Percentiles rank a stretch among this genome's conserved stretches.
Evolutionary conservation across 2,888 invertebrate genomes (phyloP).

Genomic region (Nowickia ferox): DNA sequence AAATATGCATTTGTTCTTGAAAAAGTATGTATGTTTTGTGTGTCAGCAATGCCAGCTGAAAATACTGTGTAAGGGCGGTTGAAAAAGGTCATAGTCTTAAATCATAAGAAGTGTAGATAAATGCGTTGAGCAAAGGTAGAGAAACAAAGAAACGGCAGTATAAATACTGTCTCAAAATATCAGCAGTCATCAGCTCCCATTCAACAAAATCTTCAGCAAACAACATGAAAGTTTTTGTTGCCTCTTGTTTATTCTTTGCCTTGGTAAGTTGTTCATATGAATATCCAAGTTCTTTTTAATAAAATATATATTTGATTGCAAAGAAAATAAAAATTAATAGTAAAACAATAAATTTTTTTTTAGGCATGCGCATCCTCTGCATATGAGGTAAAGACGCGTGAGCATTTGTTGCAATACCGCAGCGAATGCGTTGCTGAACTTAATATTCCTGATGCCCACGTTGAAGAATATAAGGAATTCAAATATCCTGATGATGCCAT

Average conservation of each 20-base stretch:
- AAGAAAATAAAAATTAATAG: neutral
- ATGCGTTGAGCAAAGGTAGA: no score
- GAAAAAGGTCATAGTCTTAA: no score
- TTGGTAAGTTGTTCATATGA: conserved; percentile 74
- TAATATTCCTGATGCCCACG: conserved; percentile 75
- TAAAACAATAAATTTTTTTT: neutral
- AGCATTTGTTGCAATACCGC: conserved; percentile 78
- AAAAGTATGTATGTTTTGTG: no score
- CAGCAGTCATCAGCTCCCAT: conserved; percentile 24
- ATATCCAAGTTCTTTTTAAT: no score
- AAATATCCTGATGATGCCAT: conserved; percentile 79
- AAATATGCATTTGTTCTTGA: no score
- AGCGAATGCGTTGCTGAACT: conserved; percentile 78
- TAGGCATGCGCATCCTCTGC: conserved; percentile 75
- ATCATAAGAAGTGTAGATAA: no score
- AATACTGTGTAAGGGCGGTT: no score
- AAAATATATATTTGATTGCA: no score
- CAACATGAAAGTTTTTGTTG: conserved; percentile 75
- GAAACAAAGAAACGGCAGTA: conserved; percentile 18
- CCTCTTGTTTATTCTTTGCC: conserved; percentile 74
- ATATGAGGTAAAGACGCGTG: conserved; percentile 78
- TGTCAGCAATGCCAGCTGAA: no score
- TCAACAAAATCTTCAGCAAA: neutral
- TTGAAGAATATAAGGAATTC: conserved; percentile 80
- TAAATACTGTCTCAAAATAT: conserved; percentile 24